Conservation (phyloP, 2,888 invertebrate species). For the Hipparchia semele region DNA sequence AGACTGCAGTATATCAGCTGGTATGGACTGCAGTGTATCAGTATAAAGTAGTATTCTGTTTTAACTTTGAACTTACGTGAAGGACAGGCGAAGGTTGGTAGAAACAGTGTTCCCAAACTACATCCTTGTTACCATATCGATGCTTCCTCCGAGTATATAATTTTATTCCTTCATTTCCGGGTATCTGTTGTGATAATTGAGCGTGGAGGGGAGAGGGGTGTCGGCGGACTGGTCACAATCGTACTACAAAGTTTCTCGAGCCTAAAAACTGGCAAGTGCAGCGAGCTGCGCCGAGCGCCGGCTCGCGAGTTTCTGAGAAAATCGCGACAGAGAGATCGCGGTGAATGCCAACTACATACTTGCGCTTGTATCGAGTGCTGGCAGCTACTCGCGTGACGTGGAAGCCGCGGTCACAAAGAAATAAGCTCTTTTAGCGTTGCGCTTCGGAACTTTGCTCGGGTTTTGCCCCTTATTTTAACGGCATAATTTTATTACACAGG, state of each 20-base stretch:
- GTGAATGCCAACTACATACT: background rate
- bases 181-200: background rate
- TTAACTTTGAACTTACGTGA: too few relatives aligned
- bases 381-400: background rate
- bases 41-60: too few relatives aligned
- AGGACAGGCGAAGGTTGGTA: too few relatives aligned
- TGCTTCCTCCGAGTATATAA: too few relatives aligned
- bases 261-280: background rate
- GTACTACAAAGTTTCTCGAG: constrained; percentile 15
- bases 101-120: too few relatives aligned
- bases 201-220: background rate
- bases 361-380: background rate
- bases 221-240: background rate
- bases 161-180: background rate
- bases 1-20: too few relatives aligned
- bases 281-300: background rate
- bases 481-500: too few relatives aligned
- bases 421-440: too few relatives aligned
- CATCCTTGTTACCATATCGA: too few relatives aligned
- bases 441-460: too few relatives aligned
- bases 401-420: background rate
- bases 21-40: too few relatives aligned
- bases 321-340: background rate
- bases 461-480: too few relatives aligned
- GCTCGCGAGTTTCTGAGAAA: background rate